Percentiles rank a stretch among this genome's conserved stretches.
Conservation (phyloP, 2,797 vertebrate species). For the Crenichthys baileyi region DNA sequence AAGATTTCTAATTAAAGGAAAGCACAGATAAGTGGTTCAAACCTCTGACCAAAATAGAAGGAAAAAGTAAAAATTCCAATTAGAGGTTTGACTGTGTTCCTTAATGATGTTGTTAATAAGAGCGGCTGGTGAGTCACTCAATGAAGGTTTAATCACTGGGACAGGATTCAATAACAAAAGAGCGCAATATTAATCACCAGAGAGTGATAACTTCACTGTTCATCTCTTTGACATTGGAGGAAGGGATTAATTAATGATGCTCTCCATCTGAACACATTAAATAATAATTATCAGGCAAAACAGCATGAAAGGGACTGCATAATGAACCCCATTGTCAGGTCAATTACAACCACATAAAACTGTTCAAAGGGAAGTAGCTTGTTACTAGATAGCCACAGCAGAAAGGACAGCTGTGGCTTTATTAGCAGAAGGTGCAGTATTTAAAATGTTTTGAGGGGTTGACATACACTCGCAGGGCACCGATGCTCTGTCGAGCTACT, state of each 20-base stretch:
- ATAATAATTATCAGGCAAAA: constrained; percentile 85
- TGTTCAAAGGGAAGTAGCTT: constrained; percentile 73
- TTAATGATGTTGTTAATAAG: constrained; percentile 83
- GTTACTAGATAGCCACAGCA: constrained; percentile 66
- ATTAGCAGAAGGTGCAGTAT: constrained; percentile 51
- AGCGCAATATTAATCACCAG: constrained; percentile 82
- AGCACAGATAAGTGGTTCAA: constrained; percentile 81
- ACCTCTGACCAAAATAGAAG: constrained; percentile 70
- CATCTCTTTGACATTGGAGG: constrained; percentile 86
- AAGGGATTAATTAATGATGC: constrained; percentile 84
- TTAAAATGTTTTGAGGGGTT: constrained; percentile 35
- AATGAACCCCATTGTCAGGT: constrained; percentile 82
- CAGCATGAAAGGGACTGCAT: constrained; percentile 81
- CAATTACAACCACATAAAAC: constrained; percentile 81
- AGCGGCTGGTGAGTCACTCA: constrained; percentile 79
- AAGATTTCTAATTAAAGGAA: constrained; percentile 85
- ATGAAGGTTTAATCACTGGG: constrained; percentile 82
- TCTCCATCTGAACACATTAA: constrained; percentile 82
- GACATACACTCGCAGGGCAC: constrained; percentile 49
- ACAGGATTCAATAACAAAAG: constrained; percentile 86
- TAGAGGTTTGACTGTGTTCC: constrained; percentile 77
- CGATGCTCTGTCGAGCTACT: constrained; percentile 33
- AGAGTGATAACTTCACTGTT: constrained; percentile 82
- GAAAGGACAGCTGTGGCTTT: constrained; percentile 67
- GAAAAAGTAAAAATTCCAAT: constrained; percentile 80